Conservation (phyloP, 2,888 invertebrate genomes). For the Lasioglossum marginatum region DNA sequence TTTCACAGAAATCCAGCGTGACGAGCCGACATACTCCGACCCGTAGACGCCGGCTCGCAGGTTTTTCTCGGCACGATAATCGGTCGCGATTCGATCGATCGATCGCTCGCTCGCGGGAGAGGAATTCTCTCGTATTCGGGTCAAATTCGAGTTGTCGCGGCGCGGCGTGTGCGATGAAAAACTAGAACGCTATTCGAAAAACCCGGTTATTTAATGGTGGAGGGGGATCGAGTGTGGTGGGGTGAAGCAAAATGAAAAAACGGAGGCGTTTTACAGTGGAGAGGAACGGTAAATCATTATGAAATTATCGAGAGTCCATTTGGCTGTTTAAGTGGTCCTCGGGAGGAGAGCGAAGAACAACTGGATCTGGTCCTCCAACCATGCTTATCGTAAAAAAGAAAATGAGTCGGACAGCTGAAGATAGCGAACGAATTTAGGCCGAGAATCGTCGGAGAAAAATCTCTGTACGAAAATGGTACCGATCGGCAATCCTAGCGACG, state of each 20-base stretch:
- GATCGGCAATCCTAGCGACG: constrained; percentile 4
- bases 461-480: constrained; percentile 18
- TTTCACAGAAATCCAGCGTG: constrained; percentile 70
- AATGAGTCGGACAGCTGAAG: constrained; percentile 52
- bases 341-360: constrained; percentile 49
- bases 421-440: not conserved
- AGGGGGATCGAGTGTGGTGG: not conserved
- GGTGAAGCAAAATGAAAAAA: not conserved
- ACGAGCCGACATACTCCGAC: constrained; percentile 54
- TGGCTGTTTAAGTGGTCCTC: constrained; percentile 77
- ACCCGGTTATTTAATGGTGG: not conserved
- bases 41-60: constrained; percentile 5
- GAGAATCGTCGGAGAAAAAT: constrained; percentile 8
- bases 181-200: constrained; percentile 7
- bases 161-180: not conserved
- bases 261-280: constrained; percentile 33
- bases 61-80: constrained; percentile 55
- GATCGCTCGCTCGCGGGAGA: constrained; percentile 8
- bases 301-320: constrained; percentile 79
- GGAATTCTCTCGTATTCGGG: constrained; percentile 48
- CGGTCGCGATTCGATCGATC: constrained; percentile 14
- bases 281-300: constrained; percentile 75
- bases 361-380: constrained; percentile 61
- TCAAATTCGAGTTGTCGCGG: constrained; percentile 8
- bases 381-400: constrained; percentile 69